Base-by-base conservation (phyloP, 2,797 vertebrate genomes). In the Sebastes diploproa region DNA sequence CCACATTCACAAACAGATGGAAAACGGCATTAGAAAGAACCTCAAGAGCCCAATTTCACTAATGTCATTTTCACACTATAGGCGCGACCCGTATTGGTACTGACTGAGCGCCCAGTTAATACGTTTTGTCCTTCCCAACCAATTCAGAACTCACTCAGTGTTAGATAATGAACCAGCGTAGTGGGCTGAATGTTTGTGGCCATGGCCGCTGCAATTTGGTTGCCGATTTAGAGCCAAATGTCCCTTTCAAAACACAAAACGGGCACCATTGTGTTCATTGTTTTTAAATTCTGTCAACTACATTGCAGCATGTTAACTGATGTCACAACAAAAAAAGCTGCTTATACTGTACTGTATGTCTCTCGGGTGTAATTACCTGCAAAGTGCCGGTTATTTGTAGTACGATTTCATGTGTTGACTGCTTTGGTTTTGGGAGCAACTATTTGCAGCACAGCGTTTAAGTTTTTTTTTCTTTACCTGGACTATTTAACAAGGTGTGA, bases 11-110 rank as follows among this genome's bases (percentile, higher is more conserved):
- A 80, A 83, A 65, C 72, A 91, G 85, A 91, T 82, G 82, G 86
- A 89, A 92, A 90, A 82, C 50, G 34, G 86, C 75, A 87, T 90
- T 77, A 91, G 56, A 71, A 90, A 90, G 0, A 1, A 83, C 82
- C 90, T 92, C 86, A 79, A 85, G 84, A 76, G 91, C 89, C 84
- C 77, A 86, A 90, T 94, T 91, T 90, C 78, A 78, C 84, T 90
- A 90, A 94, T 91, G 81, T 81, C 76, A 70, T 90, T 89, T 92
- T 88, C 81, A 84, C 81, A 69, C 81, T 72, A 73, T 76, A 84
- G 87, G 82, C 77, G 11, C 88, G 86, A 93, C 89, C 87, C 54
- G 6, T 83, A 72, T 86, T 87, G 86, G 80, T 88, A 76, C 88
- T 82, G 80, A 81, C 86, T 81, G 80, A 81, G 81, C 73, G 75